phyloP scores from a whole-genome alignment of 2,797 vertebrate genomes.

The Platyrinchus mystaceus region DNA sequence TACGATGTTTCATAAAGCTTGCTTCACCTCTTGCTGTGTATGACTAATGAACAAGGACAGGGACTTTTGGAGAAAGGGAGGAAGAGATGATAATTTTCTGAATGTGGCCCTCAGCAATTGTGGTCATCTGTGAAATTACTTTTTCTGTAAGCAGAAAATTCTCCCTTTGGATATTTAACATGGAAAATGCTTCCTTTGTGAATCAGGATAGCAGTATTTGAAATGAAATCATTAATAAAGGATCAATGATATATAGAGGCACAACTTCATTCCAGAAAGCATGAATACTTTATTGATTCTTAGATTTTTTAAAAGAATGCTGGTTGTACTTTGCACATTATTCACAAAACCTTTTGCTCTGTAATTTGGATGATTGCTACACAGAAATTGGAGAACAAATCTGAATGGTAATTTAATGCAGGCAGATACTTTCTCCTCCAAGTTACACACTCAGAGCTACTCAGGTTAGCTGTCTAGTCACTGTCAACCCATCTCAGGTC shows the following conservation, averaged over 20 bases:
- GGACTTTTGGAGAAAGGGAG: background rate
- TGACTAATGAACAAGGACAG: constrained; percentile 33
- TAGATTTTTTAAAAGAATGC: constrained; percentile 36
- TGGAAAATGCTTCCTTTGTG: constrained; percentile 24
- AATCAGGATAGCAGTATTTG: constrained; percentile 38
- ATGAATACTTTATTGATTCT: constrained; percentile 46
- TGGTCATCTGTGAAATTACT: constrained; percentile 59
- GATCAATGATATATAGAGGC: constrained; percentile 44
- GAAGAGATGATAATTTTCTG: background rate
- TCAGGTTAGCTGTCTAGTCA: background rate
- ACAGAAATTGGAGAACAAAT: constrained; percentile 8
- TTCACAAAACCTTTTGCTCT: constrained; percentile 40
- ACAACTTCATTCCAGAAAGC: constrained; percentile 15
- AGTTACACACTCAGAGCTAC: background rate
- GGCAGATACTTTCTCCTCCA: background rate
- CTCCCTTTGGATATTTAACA: constrained; percentile 36
- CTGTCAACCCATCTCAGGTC: background rate
- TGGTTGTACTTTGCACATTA: background rate
- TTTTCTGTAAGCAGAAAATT: constrained; percentile 53
- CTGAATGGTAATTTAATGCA: background rate
- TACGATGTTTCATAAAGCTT: constrained; percentile 7
- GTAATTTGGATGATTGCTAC: constrained; percentile 4
- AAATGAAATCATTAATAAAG: constrained; percentile 64
- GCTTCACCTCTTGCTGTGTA: constrained; percentile 2
- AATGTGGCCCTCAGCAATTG: constrained; percentile 37